Conservation (phyloP, 2,888 invertebrate genomes). For the Ametastegia equiseti region DNA sequence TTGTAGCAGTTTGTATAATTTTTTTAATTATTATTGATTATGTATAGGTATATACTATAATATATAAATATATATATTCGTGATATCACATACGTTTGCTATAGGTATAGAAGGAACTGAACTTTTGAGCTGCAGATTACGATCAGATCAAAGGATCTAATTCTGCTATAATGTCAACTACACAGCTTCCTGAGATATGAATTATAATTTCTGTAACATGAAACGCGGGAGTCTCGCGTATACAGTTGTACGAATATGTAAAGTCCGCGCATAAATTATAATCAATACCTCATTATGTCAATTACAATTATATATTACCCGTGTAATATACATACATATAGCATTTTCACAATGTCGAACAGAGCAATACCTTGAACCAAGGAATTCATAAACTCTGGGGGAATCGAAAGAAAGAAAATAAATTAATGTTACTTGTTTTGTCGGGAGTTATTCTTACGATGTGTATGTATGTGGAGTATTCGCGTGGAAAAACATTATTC, state of each 20-base stretch:
- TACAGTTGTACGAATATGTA: too few species aligned
- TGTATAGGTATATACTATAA: neutral
- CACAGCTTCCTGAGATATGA: neutral
- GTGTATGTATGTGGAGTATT: too few species aligned
- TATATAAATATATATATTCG: neutral
- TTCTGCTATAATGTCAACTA: neutral
- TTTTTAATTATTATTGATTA: neutral
- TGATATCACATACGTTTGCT: neutral
- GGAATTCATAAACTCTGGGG: neutral
- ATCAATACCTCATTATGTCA: neutral
- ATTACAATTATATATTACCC: neutral
- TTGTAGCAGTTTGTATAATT: neutral
- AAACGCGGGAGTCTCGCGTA: neutral
- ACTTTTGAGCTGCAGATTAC: neutral
- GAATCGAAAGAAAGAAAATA: conserved; percentile 13
- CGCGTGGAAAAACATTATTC: too few species aligned
- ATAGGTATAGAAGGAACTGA: neutral
- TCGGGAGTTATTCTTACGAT: too few species aligned
- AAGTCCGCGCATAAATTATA: neutral
- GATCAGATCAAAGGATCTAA: neutral
- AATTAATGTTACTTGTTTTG: neutral
- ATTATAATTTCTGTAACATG: neutral
- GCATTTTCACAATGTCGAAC: too few species aligned
- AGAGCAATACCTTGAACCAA: conserved; percentile 2
- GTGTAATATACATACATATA: too few species aligned